Conservation (phyloP, 2,888 invertebrate species). For the Glaucopsyche alexis region DNA sequence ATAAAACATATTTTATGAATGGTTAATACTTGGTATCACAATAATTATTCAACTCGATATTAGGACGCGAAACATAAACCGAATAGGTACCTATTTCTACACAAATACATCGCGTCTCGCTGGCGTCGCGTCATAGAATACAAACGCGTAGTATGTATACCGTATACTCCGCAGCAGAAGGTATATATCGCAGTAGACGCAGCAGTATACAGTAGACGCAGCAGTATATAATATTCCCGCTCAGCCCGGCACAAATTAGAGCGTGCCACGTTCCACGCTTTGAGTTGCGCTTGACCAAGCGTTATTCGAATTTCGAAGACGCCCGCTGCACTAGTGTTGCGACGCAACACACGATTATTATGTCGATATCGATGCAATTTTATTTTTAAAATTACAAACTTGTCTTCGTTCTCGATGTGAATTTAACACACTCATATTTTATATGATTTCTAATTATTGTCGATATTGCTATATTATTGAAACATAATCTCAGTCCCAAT, state of each 20-base stretch:
- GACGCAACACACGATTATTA: constrained; percentile 45
- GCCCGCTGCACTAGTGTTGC: constrained; percentile 60
- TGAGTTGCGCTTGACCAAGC: constrained; percentile 76
- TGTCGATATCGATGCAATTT: constrained; percentile 51
- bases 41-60: too few relatives aligned
- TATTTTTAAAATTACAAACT: background rate
- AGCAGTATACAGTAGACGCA: background rate
- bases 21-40: too few relatives aligned
- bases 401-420: background rate
- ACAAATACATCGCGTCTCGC: background rate
- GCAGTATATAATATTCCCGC: constrained; percentile 40
- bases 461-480: too few relatives aligned
- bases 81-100: background rate
- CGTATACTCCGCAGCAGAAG: background rate
- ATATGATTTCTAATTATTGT: too few relatives aligned
- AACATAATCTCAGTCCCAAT: too few relatives aligned
- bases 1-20: too few relatives aligned
- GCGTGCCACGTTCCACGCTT: constrained; percentile 63
- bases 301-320: constrained; percentile 73
- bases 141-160: background rate
- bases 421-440: too few relatives aligned
- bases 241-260: constrained; percentile 61
- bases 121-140: background rate
- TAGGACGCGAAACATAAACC: too few relatives aligned
- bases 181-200: background rate